Conservation (phyloP, 2,797 vertebrate species). For the Cynopterus sphinx region DNA sequence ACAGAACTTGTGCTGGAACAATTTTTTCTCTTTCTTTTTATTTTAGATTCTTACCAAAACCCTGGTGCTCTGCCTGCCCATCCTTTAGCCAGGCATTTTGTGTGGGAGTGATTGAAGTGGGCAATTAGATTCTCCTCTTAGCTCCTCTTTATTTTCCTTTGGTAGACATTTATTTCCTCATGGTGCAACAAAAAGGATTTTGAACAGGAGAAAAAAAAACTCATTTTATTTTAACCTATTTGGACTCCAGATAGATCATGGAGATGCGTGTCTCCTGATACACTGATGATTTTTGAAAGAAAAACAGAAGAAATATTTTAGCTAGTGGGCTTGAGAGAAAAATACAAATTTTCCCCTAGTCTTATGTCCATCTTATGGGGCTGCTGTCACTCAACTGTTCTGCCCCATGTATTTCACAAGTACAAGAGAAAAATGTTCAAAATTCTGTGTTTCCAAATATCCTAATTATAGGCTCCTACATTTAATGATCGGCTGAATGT, state of each 20-base stretch:
- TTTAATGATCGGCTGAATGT: background rate
- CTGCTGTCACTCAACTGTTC: background rate
- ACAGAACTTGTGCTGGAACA: background rate
- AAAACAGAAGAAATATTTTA: background rate
- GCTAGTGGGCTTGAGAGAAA: background rate
- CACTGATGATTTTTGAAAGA: background rate
- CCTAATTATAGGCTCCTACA: constrained; percentile 3
- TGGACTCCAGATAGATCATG: background rate
- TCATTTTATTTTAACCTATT: constrained; percentile 46
- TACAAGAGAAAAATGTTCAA: background rate
- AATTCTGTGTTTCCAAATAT: background rate
- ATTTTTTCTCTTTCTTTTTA: constrained; percentile 19
- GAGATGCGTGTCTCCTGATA: constrained; percentile 10
- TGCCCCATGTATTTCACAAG: background rate
- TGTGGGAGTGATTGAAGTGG: constrained; percentile 51
- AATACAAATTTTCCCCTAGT: background rate
- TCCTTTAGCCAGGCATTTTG: constrained; percentile 23
- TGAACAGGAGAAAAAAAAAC: background rate
- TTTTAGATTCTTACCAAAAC: constrained; percentile 47
- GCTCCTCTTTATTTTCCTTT: constrained; percentile 25
- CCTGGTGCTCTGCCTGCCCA: background rate
- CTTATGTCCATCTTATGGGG: background rate
- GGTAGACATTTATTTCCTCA: constrained; percentile 46
- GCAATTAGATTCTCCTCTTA: constrained; percentile 41
- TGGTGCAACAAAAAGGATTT: background rate